Evolutionary conservation across 2,797 vertebrate species (phyloP).

Genomic region (Gallinago solitaria): DNA sequence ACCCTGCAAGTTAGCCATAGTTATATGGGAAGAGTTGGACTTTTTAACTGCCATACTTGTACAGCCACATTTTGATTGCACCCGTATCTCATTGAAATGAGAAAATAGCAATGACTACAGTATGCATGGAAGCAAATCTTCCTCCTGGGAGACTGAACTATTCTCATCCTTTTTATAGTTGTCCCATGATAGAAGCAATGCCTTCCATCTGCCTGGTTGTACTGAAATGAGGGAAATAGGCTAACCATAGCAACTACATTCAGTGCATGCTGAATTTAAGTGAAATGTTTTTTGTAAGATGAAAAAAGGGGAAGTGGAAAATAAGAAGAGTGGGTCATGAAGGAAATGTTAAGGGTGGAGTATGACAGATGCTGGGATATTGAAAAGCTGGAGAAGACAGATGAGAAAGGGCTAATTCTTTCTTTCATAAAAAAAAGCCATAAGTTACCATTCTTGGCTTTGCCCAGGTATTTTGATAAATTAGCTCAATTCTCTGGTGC

Average conservation of each 20-base stretch:
- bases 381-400: neutral
- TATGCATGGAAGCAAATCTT: constrained; percentile 13
- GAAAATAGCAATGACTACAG: neutral
- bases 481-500: neutral
- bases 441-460: neutral
- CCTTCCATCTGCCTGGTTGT: neutral
- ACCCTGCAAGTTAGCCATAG: neutral
- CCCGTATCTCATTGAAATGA: neutral
- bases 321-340: neutral
- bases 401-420: neutral
- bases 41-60: neutral
- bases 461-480: neutral
- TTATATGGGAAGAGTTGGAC: neutral
- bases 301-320: neutral
- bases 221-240: neutral
- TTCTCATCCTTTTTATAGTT: constrained; percentile 10
- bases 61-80: neutral
- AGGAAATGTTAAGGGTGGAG: neutral
- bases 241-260: constrained; percentile 30
- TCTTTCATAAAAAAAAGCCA: neutral
- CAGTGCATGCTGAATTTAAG: neutral
- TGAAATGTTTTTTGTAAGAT: neutral
- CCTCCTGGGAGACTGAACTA: constrained; percentile 6
- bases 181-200: constrained; percentile 3
- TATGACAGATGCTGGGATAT: neutral